phyloP scores from a whole-genome alignment of 2,113 vertebrate genomes.

The Riparia riparia region DNA sequence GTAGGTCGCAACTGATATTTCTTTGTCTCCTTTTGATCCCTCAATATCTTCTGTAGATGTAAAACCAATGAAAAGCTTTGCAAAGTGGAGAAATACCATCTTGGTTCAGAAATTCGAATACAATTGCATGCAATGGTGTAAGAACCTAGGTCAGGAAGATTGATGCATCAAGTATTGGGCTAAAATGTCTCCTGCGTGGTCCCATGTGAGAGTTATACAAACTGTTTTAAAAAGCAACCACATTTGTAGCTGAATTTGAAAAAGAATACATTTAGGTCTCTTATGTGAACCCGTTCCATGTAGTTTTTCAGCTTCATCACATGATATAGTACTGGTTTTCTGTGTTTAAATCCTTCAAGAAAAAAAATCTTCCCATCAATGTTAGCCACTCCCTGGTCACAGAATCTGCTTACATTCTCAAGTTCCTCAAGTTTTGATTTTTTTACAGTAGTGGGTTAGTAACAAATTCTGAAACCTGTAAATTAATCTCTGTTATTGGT shows the following conservation, averaged over 20 bases:
- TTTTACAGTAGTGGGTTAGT: not conserved
- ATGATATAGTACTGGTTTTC: not conserved
- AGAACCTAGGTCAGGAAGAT: not conserved
- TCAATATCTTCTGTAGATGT: not conserved
- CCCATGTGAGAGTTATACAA: rapidly evolving
- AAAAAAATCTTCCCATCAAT: not conserved
- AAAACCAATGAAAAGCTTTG: not conserved
- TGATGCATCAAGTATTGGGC: not conserved
- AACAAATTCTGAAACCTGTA: not conserved
- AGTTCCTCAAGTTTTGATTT: conserved; percentile 50
- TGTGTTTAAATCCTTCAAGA: not conserved
- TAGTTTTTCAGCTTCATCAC: not conserved
- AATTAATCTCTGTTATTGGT: not conserved
- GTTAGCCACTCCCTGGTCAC: not conserved
- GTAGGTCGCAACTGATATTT: conserved; percentile 59
- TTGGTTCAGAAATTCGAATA: not conserved
- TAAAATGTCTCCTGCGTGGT: not conserved
- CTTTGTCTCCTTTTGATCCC: not conserved
- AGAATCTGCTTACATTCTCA: not conserved
- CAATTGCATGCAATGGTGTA: not conserved
- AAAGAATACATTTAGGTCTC: not conserved
- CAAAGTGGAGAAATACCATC: not conserved
- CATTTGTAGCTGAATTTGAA: not conserved
- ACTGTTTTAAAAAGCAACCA: not conserved
- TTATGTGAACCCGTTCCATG: not conserved